Evolutionary conservation across 2,113 vertebrate species (phyloP).

Genomic region (Neodon shergylaensis): DNA sequence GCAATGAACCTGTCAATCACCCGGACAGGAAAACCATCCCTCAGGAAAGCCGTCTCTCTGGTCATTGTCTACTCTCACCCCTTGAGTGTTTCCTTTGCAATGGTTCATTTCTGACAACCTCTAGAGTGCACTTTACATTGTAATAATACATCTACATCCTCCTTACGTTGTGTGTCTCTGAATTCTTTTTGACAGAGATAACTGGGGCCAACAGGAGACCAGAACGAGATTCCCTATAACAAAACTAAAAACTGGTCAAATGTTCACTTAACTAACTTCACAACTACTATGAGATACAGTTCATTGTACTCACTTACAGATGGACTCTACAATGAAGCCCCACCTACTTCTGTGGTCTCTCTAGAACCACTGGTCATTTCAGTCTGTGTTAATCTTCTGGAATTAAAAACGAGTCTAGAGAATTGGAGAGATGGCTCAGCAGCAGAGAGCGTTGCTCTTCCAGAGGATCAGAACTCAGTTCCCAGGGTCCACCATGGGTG

Average conservation of each 20-base stretch:
- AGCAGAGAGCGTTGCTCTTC: neutral
- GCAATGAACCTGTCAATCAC: neutral
- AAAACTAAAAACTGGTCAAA: neutral
- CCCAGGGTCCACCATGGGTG: neutral
- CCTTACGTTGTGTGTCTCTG: neutral
- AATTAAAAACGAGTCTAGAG: constrained; percentile 1
- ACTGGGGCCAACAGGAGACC: neutral
- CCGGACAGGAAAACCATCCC: neutral
- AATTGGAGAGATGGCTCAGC: neutral
- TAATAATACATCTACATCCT: neutral
- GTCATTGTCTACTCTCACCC: neutral
- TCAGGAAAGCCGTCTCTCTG: neutral
- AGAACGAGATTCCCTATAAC: neutral
- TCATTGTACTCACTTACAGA: neutral
- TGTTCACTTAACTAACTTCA: neutral
- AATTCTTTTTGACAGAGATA: neutral
- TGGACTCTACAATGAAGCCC: neutral
- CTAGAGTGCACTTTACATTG: neutral
- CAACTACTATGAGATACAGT: neutral
- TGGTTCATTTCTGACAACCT: neutral
- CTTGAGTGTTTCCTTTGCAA: neutral
- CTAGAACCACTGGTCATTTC: neutral
- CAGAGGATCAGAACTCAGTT: neutral
- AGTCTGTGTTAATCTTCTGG: neutral
- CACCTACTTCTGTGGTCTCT: neutral